Percentiles rank a stretch among this genome's conserved stretches.
Evolutionary conservation across 1,140 invertebrate genomes (phyloP).

Genomic region (Aphelinus atriplicis): DNA sequence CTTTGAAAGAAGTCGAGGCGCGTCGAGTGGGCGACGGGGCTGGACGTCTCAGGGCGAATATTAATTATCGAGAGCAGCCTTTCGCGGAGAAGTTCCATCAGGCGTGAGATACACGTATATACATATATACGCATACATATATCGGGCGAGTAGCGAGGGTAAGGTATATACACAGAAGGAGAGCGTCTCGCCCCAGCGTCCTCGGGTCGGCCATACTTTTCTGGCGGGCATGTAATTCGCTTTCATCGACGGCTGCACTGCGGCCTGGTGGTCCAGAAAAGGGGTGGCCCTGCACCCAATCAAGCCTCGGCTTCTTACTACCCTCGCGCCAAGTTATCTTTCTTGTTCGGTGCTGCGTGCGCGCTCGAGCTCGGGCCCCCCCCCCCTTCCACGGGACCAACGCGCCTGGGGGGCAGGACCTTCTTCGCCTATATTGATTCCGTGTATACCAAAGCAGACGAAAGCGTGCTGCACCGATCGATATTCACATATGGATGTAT

Average conservation of each 20-base stretch:
- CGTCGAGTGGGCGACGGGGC: no score
- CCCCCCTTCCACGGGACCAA: constrained; percentile 2
- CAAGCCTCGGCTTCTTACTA: constrained; percentile 62
- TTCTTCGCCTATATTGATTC: constrained; percentile 36
- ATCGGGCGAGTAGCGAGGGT: background rate
- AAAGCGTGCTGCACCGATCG: constrained; percentile 9
- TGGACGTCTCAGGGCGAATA: background rate
- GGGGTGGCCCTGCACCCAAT: constrained; percentile 61
- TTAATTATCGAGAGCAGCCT: constrained; percentile 12
- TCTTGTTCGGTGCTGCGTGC: constrained; percentile 54
- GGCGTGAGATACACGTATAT: constrained; percentile 13
- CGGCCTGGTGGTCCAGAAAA: constrained; percentile 31
- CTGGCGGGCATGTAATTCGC: constrained; percentile 55
- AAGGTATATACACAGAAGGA: no score
- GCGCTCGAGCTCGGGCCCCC: no score
- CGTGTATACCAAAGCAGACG: background rate
- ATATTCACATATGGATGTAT: constrained; percentile 7
- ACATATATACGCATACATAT: background rate
- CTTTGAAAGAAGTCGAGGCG: no score
- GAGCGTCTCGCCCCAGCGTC: constrained; percentile 50
- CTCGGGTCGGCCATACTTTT: constrained; percentile 64
- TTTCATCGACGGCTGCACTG: constrained; percentile 59
- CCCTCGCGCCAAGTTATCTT: constrained; percentile 63
- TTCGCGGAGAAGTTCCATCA: constrained; percentile 24
- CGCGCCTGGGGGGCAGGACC: constrained; percentile 32